phyloP scores from a whole-genome alignment of 2,888 invertebrate species.

The Galerucella nymphaeae region DNA sequence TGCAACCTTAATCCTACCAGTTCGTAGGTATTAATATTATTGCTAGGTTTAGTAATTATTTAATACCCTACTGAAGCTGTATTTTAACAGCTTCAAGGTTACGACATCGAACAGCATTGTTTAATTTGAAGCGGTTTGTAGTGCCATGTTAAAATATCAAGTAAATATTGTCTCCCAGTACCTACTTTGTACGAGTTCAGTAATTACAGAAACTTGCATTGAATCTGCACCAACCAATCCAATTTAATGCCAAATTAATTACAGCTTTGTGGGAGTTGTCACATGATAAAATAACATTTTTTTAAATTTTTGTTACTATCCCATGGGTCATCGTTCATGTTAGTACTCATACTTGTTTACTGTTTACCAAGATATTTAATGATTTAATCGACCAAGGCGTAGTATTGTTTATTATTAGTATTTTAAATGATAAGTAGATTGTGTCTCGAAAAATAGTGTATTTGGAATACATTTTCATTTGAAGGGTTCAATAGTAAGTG shows the following conservation, averaged over 20 bases:
- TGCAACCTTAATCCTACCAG: too few species aligned
- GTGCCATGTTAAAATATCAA: not conserved
- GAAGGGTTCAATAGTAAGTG: too few species aligned
- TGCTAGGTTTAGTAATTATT: too few species aligned
- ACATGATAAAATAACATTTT: not conserved
- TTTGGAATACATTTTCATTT: not conserved
- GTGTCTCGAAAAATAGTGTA: not conserved
- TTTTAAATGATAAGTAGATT: not conserved
- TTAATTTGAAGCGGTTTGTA: not conserved
- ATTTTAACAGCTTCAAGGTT: not conserved
- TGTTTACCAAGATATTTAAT: conserved; percentile 3
- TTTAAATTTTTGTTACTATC: not conserved
- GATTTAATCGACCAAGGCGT: not conserved
- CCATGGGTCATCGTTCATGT: not conserved
- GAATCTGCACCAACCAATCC: not conserved
- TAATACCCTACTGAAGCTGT: not conserved
- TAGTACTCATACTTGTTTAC: not conserved
- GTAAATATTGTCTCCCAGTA: not conserved
- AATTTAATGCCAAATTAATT: not conserved
- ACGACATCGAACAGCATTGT: not conserved
- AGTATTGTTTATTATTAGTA: not conserved
- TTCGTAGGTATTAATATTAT: too few species aligned
- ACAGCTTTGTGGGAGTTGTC: not conserved
- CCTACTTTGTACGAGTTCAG: not conserved
- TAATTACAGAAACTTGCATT: not conserved